These are phyloP conservation scores for Semotilus atromaculatus DNA, from an alignment of 2,797 vertebrate genomes.

Conservation along the genomic window DNA sequence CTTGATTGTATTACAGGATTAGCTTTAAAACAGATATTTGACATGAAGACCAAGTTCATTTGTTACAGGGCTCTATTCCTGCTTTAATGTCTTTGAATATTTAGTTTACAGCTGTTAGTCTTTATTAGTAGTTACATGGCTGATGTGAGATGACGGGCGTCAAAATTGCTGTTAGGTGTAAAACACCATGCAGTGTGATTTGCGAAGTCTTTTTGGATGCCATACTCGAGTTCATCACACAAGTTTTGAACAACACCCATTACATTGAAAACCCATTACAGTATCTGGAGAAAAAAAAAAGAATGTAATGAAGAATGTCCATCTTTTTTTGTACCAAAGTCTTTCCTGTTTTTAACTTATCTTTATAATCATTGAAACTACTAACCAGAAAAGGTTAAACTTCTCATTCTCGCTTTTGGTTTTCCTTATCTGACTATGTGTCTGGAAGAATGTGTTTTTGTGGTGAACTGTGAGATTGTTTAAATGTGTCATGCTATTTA, in stretches of 20 bases:
- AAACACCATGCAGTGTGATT: background rate
- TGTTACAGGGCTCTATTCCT: slow-evolving; percentile 13
- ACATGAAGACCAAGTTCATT: background rate
- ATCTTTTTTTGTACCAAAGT: slow-evolving; percentile 52
- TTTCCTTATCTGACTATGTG: slow-evolving; percentile 58
- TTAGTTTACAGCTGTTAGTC: background rate
- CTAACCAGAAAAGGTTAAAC: slow-evolving; percentile 1
- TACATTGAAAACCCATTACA: slow-evolving; percentile 4
- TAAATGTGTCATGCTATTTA: slow-evolving; percentile 53
- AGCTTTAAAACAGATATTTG: slow-evolving; percentile 12
- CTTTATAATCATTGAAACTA: slow-evolving; percentile 13
- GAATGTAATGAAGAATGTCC: slow-evolving; percentile 58
- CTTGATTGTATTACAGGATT: slow-evolving; percentile 21
- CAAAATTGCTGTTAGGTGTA: background rate
- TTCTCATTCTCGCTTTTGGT: slow-evolving; percentile 19
- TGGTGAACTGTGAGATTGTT: slow-evolving; percentile 45
- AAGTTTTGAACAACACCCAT: background rate
- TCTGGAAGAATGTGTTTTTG: slow-evolving; percentile 63
- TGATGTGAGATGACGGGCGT: slow-evolving; percentile 35
- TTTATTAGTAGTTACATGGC: background rate
- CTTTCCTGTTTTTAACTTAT: slow-evolving; percentile 24
- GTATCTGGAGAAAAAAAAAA: background rate
- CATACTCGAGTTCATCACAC: slow-evolving; percentile 29
- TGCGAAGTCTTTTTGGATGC: slow-evolving; percentile 10
- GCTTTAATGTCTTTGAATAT: slow-evolving; percentile 10